Percentiles rank a stretch among this genome's conserved stretches.
Evolutionary conservation across 2,888 invertebrate species (phyloP).

Genomic region (Oxycera nigricornis): DNA sequence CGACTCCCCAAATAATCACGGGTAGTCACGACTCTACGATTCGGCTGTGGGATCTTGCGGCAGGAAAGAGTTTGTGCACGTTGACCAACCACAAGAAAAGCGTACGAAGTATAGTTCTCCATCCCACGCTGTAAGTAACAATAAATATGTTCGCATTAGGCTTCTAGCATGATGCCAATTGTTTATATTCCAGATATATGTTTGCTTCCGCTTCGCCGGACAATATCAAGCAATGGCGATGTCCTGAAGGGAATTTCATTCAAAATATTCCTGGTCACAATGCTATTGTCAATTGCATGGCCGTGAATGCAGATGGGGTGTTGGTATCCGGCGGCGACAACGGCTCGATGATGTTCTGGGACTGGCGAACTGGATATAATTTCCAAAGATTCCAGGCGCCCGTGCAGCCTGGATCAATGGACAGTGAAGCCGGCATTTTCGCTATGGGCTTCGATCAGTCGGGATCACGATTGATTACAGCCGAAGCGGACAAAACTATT

Average conservation of each 20-base stretch:
- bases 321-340: slow-evolving; percentile 98
- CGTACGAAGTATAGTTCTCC: slow-evolving; percentile 78
- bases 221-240: slow-evolving; percentile 99
- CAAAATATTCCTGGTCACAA: slow-evolving; percentile 97
- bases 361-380: slow-evolving; percentile 99
- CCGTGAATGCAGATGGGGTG: slow-evolving; percentile 93
- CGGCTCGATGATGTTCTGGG: slow-evolving; percentile 97
- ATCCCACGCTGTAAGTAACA: slow-evolving; percentile 73
- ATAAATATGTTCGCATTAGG: too few relatives aligned
- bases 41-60: slow-evolving; percentile 96
- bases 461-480: slow-evolving; percentile 92
- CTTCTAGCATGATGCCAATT: neutral
- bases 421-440: slow-evolving; percentile 98
- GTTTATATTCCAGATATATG: slow-evolving; percentile 66
- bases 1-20: slow-evolving; percentile 93
- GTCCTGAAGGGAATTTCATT: slow-evolving; percentile 96
- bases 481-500: slow-evolving; percentile 98
- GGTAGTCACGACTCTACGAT: slow-evolving; percentile 97
- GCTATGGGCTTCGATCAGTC: slow-evolving; percentile 94
- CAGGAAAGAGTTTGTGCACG: slow-evolving; percentile 92
- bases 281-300: slow-evolving; percentile 96
- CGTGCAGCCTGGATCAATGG: slow-evolving; percentile 99
- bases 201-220: slow-evolving; percentile 98
- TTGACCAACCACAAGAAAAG: slow-evolving; percentile 99
- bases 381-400: slow-evolving; percentile 93